A percentile compares a stretch with the other conserved stretches of the same genome.
These are phyloP conservation scores for Hormaphis cornu DNA, from an alignment of 1,140 invertebrate species.

Conservation along the genomic window DNA sequence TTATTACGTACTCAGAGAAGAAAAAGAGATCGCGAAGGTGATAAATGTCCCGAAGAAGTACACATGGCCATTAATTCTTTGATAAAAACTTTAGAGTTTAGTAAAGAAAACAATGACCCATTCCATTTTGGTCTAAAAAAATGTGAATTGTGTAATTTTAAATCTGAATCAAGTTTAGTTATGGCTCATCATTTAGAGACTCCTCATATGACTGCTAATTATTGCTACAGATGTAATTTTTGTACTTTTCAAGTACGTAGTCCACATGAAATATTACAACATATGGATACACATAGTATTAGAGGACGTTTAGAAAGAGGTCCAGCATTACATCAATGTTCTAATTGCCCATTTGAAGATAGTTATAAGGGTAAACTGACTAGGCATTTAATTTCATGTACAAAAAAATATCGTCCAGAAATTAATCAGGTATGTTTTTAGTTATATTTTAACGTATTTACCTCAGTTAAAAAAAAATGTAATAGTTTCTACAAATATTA, in stretches of 20 bases:
- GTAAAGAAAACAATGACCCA: constrained; percentile 79
- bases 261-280: constrained; percentile 78
- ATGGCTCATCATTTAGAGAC: constrained; percentile 85
- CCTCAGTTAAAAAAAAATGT: neutral
- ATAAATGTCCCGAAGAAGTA: constrained; percentile 55
- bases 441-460: neutral
- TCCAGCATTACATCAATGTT: constrained; percentile 80
- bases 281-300: constrained; percentile 83
- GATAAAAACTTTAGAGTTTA: constrained; percentile 74
- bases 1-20: constrained; percentile 75
- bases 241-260: constrained; percentile 72
- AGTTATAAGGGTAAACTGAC: constrained; percentile 88
- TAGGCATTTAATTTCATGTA: constrained; percentile 77
- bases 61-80: constrained; percentile 67
- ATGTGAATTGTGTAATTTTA: constrained; percentile 86
- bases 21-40: constrained; percentile 57
- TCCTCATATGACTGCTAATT: constrained; percentile 75
- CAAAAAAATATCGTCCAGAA: constrained; percentile 81
- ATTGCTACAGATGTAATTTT: constrained; percentile 73
- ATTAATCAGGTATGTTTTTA: constrained; percentile 49
- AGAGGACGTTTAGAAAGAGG: constrained; percentile 72
- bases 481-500: neutral
- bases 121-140: constrained; percentile 70
- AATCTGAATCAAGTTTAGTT: constrained; percentile 76
- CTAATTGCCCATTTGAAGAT: constrained; percentile 88